A percentile compares a stretch with the other conserved stretches of the same genome.
phyloP scores from a whole-genome alignment of 2,888 invertebrate species.

The Epiperipatus broadwayi region DNA sequence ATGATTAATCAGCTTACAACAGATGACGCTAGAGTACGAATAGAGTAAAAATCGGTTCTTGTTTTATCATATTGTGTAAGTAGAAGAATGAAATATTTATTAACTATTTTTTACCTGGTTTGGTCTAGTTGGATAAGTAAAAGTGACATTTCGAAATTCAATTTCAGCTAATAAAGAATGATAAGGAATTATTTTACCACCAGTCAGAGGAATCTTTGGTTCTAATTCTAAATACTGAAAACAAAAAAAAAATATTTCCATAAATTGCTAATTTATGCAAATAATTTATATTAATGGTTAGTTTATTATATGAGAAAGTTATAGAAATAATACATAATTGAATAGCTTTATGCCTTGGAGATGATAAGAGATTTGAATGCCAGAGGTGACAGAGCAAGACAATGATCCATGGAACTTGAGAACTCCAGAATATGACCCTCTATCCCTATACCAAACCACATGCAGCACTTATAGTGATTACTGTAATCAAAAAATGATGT shows the following conservation, averaged over 20 bases:
- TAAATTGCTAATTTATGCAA: too few species aligned
- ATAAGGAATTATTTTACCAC: slow-evolving; percentile 46
- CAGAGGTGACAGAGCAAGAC: too few species aligned
- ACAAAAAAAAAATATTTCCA: slow-evolving; percentile 11
- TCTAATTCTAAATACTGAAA: slow-evolving; percentile 52
- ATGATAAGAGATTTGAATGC: too few species aligned
- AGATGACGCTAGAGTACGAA: background rate
- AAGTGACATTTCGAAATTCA: slow-evolving; percentile 61
- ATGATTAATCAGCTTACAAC: too few species aligned
- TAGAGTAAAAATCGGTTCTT: background rate
- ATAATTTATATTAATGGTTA: background rate
- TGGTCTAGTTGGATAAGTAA: slow-evolving; percentile 67
- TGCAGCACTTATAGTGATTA: too few species aligned
- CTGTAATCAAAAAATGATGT: too few species aligned
- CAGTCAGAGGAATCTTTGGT: slow-evolving; percentile 45
- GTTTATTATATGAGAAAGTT: slow-evolving; percentile 1
- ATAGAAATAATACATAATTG: slow-evolving; percentile 13
- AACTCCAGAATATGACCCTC: too few species aligned
- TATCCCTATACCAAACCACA: too few species aligned
- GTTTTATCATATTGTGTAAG: background rate
- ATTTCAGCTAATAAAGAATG: slow-evolving; percentile 56
- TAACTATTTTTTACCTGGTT: slow-evolving; percentile 34
- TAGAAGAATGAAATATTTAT: too few species aligned
- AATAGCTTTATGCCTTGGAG: background rate
- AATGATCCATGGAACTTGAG: too few species aligned